Evolutionary conservation across 2,888 invertebrate species (phyloP).

Genomic region (Machimus rusticus): DNA sequence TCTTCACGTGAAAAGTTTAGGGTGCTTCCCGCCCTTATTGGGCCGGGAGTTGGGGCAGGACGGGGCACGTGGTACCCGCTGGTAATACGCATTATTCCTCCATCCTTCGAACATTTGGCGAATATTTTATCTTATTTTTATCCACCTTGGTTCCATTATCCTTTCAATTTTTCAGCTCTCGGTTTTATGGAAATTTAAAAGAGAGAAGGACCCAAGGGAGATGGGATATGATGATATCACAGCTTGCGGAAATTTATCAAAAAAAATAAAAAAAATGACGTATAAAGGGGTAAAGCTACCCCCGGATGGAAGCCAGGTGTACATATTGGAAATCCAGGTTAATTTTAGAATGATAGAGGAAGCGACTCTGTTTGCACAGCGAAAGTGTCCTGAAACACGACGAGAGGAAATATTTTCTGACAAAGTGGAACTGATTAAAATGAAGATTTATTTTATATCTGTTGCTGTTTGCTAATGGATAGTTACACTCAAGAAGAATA

Average conservation of each 20-base stretch:
- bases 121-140: conserved; percentile 31
- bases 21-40: background rate
- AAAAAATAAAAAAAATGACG: background rate
- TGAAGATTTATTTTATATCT: background rate
- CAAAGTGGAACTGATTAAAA: background rate
- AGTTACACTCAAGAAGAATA: no score
- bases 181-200: conserved; percentile 23
- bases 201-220: background rate
- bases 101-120: conserved; percentile 9
- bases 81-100: conserved; percentile 18
- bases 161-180: conserved; percentile 25
- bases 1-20: background rate
- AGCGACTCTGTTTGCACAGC: background rate
- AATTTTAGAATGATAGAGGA: background rate
- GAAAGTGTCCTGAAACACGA: background rate
- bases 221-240: conserved; percentile 30
- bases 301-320: background rate
- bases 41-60: background rate
- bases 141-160: conserved; percentile 27
- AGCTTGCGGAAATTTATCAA: conserved; percentile 33
- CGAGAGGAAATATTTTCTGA: background rate
- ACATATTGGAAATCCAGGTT: background rate
- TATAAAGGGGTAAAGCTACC: background rate
- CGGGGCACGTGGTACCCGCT: background rate
- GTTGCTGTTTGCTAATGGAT: background rate